Evolutionary conservation across 1,140 invertebrate genomes (phyloP), one percentile per base, ranked within the genome.

Genomic region (Acyrthosiphon pisum): DNA sequence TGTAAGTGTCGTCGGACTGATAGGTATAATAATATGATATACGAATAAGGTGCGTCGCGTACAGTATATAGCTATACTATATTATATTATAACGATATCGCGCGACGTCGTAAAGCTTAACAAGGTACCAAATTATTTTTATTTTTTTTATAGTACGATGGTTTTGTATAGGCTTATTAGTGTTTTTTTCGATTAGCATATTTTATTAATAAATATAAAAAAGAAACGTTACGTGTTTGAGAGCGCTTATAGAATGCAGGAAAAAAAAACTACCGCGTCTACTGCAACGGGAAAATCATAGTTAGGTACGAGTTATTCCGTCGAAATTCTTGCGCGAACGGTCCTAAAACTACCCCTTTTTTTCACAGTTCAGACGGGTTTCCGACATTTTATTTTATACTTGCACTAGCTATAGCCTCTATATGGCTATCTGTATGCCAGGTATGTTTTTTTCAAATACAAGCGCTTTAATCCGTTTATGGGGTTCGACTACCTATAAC

Each of bases 401-500:
- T 9, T 44, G 37, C 41, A 90, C 14, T n/a, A 20, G 50, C 3
- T 22, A 18, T 4, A 50, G 41, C 3, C 41, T 4, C 50, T 50
- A 50, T 22, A 7, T 50, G 14, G 14, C 60, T n/a, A 76, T 14
- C 30, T 76, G 6, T 35, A 76, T 76, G 4, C 14, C 60, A 76
- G 14, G 60, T 76, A 76, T n/a, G 30, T 46, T 7, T 76, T 18
- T 68, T 41, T 41, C 41, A 68, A 68, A 68, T 76, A 76, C 20
- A 53, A 18, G 35, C 88, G 22, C 26, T 22, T 91, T 76, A 91
- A 91, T 91, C 90, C 90, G 35, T 91, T 91, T 91, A 91, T 20
- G 90, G 60, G 88, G 90, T 68, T 46, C 9, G 60, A 20, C 26
- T 37, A n/a, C n/a, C n/a, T n/a, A n/a, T 48, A 46, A 76, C 35